Evolutionary conservation across 2,113 vertebrate species (phyloP), one percentile per base, ranked within the genome.

Genomic region (Chlorodrepanis virens): DNA sequence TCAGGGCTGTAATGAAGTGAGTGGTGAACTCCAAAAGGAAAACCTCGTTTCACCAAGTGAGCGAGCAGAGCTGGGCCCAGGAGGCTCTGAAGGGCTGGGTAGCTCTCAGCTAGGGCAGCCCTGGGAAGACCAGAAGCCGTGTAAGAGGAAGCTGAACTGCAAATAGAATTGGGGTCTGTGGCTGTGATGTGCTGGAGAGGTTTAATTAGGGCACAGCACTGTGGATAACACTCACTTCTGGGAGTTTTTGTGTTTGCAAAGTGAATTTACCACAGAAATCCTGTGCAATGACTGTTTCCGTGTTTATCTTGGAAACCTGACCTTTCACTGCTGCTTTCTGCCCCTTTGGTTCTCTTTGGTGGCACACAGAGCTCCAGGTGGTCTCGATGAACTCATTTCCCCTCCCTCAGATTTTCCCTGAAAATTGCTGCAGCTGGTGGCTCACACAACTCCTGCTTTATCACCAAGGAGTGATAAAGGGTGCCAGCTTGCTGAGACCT

Each of bases 101-200:
- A 22, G 44, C n/a, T 3, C 0, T 74, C 53, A 77, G 40, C 80
- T 77, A 1, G 3, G 40, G 35, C 3, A 5, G 49, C 0, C 1
- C n/a, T 42, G 68, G 64, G 25, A 64, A 89, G 47, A 17, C 61
- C 65, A 71, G 67, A 83, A 85, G 47, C 65, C 7, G 0, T 1
- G 6, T 47, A 84, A 81, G 53, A 84, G 64, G 54, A 87, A 87
- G 69, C 17, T 60, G 65, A 82, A 60, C 35, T 47, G 40, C 53
- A 64, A 64, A 21, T 1, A 47, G 17, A 63, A 29, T 5, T 68
- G 70, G 53, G n/a, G 23, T 67, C 56, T 1, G 0, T 27, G 47
- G n/a, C 37, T 83, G 37, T 52, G 24, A 44, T 52, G 68, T 76
- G 27, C 83, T 52, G 24, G 31, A 89, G 42, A 52, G 57, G 28